A percentile compares a stretch with the other conserved stretches of the same genome.
Conservation (phyloP, 1,140 invertebrate genomes). For the Rhagoletis zephyria region DNA sequence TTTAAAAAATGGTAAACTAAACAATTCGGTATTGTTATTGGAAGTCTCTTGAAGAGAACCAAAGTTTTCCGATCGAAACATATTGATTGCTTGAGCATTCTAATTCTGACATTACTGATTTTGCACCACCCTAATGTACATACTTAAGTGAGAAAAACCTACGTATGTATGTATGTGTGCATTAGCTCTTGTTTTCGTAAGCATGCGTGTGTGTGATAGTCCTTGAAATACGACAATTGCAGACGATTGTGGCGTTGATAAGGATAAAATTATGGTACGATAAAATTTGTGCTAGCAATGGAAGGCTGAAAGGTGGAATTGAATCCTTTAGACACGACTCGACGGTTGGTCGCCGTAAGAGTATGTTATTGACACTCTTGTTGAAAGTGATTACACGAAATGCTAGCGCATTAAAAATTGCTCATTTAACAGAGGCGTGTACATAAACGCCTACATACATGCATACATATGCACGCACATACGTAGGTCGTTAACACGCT, state of each 20-base stretch:
- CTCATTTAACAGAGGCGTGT: no score
- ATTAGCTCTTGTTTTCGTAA: not conserved
- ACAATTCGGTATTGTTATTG: no score
- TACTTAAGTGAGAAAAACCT: no score
- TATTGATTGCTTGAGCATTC: no score
- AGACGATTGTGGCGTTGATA: constrained; percentile 6
- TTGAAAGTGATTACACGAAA: not conserved
- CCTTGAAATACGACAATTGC: not conserved
- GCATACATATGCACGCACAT: no score
- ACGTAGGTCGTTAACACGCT: no score
- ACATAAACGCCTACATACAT: no score
- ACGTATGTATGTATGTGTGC: not conserved
- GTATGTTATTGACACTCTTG: not conserved
- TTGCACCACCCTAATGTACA: no score
- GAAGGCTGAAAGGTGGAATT: not conserved
- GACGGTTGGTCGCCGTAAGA: not conserved
- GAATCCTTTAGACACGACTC: not conserved
- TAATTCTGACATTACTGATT: no score
- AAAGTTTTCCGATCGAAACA: no score
- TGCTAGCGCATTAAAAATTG: not conserved
- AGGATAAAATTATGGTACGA: constrained; percentile 24
- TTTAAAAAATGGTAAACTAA: no score
- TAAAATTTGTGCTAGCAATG: not conserved
- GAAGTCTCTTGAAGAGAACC: no score
- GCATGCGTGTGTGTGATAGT: not conserved